A percentile compares a stretch with the other conserved stretches of the same genome.
phyloP scores from a whole-genome alignment of 1,140 invertebrate species.

The Belonocnema kinseyi region DNA sequence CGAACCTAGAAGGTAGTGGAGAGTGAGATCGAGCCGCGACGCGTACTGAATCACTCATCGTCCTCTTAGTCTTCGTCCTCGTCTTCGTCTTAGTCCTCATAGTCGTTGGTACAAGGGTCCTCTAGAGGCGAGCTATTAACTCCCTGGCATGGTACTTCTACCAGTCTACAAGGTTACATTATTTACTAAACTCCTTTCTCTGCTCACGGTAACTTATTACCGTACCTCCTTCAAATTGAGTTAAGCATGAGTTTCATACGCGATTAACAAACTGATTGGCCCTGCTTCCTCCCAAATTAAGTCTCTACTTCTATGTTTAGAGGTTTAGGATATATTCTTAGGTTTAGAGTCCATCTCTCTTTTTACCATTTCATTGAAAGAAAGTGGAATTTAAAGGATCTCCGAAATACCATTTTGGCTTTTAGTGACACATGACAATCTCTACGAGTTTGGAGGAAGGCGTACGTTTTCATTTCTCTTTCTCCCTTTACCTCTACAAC shows the following conservation, averaged over 20 bases:
- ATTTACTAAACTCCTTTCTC: slow-evolving; percentile 56
- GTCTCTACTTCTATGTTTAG: no score
- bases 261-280: no score
- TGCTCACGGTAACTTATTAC: slow-evolving; percentile 47
- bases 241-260: no score
- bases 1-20: slow-evolving; percentile 49
- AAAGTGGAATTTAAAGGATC: not conserved
- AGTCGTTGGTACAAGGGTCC: slow-evolving; percentile 43
- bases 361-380: no score
- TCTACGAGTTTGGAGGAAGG: slow-evolving; percentile 8
- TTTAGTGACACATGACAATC: slow-evolving; percentile 5
- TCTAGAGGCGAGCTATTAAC: slow-evolving; percentile 64
- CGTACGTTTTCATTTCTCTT: slow-evolving; percentile 29
- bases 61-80: slow-evolving; percentile 43
- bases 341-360: no score
- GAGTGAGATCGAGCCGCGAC: slow-evolving; percentile 61
- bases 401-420: not conserved
- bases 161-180: slow-evolving; percentile 63
- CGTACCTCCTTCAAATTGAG: slow-evolving; percentile 36
- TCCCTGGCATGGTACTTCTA: slow-evolving; percentile 48
- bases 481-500: slow-evolving; percentile 19
- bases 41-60: slow-evolving; percentile 71
- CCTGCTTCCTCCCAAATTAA: no score
- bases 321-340: no score
- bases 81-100: slow-evolving; percentile 33